Evolutionary conservation across 2,797 vertebrate species (phyloP), one percentile per base, ranked within the genome.

Genomic region (Sebastes matsubarae): DNA sequence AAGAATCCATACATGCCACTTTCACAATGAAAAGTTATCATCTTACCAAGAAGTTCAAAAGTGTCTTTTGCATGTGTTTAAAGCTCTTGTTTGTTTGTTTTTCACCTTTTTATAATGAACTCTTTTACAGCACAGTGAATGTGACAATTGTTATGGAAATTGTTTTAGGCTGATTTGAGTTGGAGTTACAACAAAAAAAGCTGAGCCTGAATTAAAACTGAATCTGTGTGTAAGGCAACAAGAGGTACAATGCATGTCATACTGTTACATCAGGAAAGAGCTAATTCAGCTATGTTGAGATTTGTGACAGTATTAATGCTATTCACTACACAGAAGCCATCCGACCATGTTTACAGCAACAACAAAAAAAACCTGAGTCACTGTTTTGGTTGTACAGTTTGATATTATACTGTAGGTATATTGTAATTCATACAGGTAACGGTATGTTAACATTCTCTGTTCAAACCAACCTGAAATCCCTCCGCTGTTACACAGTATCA

Each of bases 251-350:
- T 8, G 1, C 29, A 32, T 20, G 18, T 8, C 16, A 16, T 50
- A 79, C 46, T 79, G 64, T 87, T 86, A 69, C 72, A 30, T 20
- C 42, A 64, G 20, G 4, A 6, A 22, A 20, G n/a, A 32, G 27
- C 36, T 14, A 4, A 10, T 36, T 67, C 10, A 42, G 27, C 25
- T 34, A 1, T 42, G 14, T 7, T 16, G 9, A 27, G 25, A 11
- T 25, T 13, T 7, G 16, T 14, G 16, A 59, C 13, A 65, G 38
- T 57, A 32, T 75, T 75, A 52, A 25, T 52, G 32, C 3, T 50
- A 0, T 29, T 65, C 7, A 5, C 42, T 8, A 61, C 46, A 66
- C 57, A 55, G 38, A 75, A 34, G 65, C 29, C 58, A 65, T 73
- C 7, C 2, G 6, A 68, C 8, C 9, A 18, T 32, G 46, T 87